phyloP scores from a whole-genome alignment of 2,888 invertebrate species.

The Polyploca ridens region DNA sequence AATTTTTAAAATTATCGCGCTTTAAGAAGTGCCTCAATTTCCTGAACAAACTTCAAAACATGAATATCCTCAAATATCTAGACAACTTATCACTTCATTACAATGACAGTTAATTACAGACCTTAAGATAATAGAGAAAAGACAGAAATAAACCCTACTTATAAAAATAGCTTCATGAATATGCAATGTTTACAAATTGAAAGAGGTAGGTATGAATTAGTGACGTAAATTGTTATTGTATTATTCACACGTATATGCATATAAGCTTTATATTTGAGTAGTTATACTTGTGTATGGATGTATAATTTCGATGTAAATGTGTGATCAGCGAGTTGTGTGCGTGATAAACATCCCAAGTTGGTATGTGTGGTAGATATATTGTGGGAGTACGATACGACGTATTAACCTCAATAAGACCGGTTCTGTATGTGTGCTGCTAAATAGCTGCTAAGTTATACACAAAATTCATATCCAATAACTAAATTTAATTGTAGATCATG shows the following conservation, averaged over 20 bases:
- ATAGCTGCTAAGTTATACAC: conserved; percentile 32
- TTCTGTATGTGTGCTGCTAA: conserved; percentile 31
- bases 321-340: not conserved
- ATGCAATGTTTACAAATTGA: conserved; percentile 28
- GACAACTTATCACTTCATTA: not conserved
- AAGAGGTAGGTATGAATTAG: conserved; percentile 1
- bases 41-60: too few relatives aligned
- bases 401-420: conserved; percentile 53
- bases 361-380: conserved; percentile 24
- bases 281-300: not conserved
- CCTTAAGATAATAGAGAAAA: not conserved
- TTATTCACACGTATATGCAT: not conserved
- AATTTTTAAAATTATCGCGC: too few relatives aligned
- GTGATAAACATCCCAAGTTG: not conserved
- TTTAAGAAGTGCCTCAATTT: too few relatives aligned
- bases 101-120: not conserved
- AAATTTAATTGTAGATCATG: conserved; percentile 34
- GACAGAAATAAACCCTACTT: conserved; percentile 18
- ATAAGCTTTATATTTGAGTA: not conserved
- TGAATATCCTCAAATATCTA: not conserved
- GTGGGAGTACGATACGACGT: conserved; percentile 25
- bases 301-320: conserved; percentile 3
- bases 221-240: conserved; percentile 30
- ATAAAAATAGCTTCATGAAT: not conserved
- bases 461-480: conserved; percentile 40